Base-by-base conservation (phyloP, 2,797 vertebrate genomes). In the Chelidonichthys spinosus region DNA sequence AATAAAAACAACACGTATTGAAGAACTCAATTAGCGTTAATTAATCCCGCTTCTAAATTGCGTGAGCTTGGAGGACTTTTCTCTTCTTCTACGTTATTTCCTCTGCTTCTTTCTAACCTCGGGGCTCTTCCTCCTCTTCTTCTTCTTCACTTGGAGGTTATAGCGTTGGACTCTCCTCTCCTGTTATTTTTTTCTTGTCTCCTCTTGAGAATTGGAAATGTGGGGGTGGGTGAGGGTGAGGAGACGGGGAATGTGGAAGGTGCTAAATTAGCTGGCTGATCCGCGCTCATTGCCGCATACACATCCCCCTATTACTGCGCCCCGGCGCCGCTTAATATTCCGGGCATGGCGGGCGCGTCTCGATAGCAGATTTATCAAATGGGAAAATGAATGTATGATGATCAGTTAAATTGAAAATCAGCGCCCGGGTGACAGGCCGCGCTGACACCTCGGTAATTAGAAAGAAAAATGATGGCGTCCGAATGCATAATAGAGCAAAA, bases 401-500 rank as follows among this genome's bases (percentile, higher is more conserved):
- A 99, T 98, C 97, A 97, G 97, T 98, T 98, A 97, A 98, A 98
- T 98, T 99, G 98, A 98, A 98, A 98, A 98, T 98, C 97, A 98
- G 97, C 96, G 96, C 96, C 96, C 94, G 96, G 95, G 96, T 98
- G 97, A 97, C 97, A 97, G 96, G 95, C 96, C 96, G 96, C 96
- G 90, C 96, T 97, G 97, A 98, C 97, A 98, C 97, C 96, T 98
- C 96, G 96, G 96, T 98, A 98, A 99, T 99, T 99, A 99, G 97
- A 97, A 97, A 97, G 97, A 98, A 97, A 98, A 98, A 98, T 97
- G 97, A 97, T 96, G 96, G 96, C 96, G 96, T 97, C 96, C 95
- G 96, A 96, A 97, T 99, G 98, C 97, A 99, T 99, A 99, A 99
- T 99, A 99, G 98, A 99, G 98, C 96, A 98, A 99, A 99, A 99